Evolutionary conservation across 2,797 vertebrate species (phyloP).

Genomic region (Picus viridis): DNA sequence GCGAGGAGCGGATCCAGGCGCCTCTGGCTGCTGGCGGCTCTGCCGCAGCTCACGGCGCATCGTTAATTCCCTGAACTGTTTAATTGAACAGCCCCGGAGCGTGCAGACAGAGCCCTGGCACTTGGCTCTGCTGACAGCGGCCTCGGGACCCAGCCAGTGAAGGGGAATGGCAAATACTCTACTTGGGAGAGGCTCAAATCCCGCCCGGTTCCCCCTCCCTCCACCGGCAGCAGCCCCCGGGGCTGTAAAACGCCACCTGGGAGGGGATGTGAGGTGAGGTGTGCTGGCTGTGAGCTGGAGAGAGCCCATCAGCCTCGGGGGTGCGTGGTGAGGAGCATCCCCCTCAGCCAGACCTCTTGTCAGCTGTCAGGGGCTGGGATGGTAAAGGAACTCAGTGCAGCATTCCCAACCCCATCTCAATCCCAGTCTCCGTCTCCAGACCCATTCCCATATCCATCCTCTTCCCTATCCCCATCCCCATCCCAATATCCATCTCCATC

Average conservation of each 20-base stretch:
- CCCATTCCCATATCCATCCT: not conserved
- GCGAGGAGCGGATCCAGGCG: not conserved
- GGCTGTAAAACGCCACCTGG: rapidly evolving
- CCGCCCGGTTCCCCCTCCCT: not conserved
- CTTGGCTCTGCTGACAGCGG: not conserved
- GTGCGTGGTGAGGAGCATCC: not conserved
- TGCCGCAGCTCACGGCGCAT: constrained; percentile 12
- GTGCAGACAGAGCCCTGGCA: not conserved
- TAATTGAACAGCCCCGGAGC: constrained; percentile 48
- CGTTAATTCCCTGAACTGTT: constrained; percentile 56
- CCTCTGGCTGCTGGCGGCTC: not conserved
- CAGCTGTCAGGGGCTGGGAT: not conserved
- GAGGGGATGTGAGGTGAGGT: rapidly evolving
- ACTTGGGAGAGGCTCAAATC: not conserved
- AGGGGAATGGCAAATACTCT: not conserved
- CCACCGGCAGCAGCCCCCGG: not conserved
- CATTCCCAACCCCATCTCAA: not conserved
- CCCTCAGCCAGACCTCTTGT: rapidly evolving
- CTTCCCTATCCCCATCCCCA: too few relatives aligned
- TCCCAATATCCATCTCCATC: too few relatives aligned
- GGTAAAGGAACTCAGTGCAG: not conserved
- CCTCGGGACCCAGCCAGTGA: constrained; percentile 24
- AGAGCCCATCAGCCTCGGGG: rapidly evolving
- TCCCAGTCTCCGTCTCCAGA: not conserved
- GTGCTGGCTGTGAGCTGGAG: not conserved